These are phyloP conservation scores for Coptotermes formosanus DNA, from an alignment of 1,140 invertebrate genomes.

Conservation along the genomic window DNA sequence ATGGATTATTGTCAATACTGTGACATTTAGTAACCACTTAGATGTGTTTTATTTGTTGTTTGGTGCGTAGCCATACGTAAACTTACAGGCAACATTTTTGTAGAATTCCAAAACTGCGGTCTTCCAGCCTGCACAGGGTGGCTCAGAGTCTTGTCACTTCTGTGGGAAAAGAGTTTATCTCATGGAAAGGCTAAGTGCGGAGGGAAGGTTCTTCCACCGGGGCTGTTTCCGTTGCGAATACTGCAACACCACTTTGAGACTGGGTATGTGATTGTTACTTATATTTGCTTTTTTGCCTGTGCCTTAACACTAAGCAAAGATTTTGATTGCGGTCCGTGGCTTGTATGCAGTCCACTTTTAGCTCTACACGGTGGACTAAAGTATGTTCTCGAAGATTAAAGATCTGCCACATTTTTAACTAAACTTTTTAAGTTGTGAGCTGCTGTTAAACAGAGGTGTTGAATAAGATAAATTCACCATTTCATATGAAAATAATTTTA, in stretches of 20 bases:
- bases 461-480: too few relatives aligned
- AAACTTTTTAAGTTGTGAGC: too few relatives aligned
- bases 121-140: constrained; percentile 60
- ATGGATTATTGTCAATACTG: neutral
- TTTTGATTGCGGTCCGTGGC: neutral
- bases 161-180: constrained; percentile 85
- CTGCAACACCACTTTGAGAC: constrained; percentile 65
- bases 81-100: constrained; percentile 34
- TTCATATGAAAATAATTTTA: too few relatives aligned
- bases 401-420: too few relatives aligned
- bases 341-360: neutral
- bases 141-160: constrained; percentile 82
- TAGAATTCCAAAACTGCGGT: constrained; percentile 60
- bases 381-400: too few relatives aligned
- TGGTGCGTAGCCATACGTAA: too few relatives aligned
- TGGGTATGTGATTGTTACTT: constrained; percentile 52
- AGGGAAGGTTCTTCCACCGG: constrained; percentile 84
- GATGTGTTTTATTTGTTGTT: too few relatives aligned
- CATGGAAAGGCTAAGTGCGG: constrained; percentile 82
- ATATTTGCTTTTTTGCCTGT: neutral
- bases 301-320: neutral
- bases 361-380: too few relatives aligned
- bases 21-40: neutral
- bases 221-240: constrained; percentile 80
- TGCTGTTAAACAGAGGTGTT: too few relatives aligned